A percentile compares a stretch with the other conserved stretches of the same genome.
These are phyloP conservation scores for Metopolophium dirhodum DNA, from an alignment of 1,140 invertebrate genomes.

Conservation along the genomic window DNA sequence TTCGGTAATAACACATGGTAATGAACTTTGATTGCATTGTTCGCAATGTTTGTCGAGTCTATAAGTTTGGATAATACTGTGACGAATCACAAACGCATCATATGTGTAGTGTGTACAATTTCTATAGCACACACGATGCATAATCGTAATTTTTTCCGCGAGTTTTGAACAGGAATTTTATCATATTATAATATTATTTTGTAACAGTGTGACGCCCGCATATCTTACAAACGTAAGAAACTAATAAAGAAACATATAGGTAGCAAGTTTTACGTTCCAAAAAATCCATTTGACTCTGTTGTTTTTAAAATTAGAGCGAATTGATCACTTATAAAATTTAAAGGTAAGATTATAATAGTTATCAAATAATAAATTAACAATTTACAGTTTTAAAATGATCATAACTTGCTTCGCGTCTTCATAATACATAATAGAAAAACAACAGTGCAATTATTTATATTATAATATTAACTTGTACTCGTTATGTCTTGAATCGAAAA, in stretches of 20 bases:
- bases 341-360: no score
- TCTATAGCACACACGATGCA: background rate
- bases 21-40: background rate
- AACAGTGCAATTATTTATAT: no score
- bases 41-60: background rate
- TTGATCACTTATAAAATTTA: background rate
- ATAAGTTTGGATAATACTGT: background rate
- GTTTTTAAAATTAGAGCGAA: background rate
- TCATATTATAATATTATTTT: background rate
- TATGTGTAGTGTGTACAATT: background rate
- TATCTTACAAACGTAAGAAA: no score
- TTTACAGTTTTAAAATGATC: no score
- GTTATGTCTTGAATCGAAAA: background rate
- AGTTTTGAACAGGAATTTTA: background rate
- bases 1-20: no score
- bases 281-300: background rate
- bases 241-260: no score
- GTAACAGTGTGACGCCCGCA: background rate
- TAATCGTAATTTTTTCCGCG: background rate
- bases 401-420: no score
- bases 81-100: background rate
- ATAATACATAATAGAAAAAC: no score
- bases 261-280: background rate
- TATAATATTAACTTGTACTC: background rate
- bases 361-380: no score